Conservation (phyloP, 2,113 vertebrate genomes). For the Lepus europaeus region DNA sequence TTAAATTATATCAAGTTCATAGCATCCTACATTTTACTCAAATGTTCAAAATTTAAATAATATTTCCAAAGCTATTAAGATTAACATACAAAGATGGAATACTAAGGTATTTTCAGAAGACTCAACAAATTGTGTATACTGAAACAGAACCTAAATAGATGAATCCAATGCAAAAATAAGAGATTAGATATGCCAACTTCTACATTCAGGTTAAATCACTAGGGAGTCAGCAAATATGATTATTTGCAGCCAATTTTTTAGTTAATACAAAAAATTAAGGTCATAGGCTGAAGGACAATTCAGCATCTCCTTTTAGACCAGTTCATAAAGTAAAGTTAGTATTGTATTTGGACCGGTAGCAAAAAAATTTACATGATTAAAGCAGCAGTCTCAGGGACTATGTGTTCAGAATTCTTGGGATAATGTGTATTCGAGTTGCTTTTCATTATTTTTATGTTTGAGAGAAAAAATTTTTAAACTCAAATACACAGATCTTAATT, state of each 20-base stretch:
- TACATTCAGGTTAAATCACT: not conserved
- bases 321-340: not conserved
- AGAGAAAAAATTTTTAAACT: not conserved
- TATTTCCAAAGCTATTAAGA: not conserved
- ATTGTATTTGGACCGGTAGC: not conserved
- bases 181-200: not conserved
- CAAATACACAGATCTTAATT: not conserved
- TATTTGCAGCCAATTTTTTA: not conserved
- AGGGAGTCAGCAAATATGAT: not conserved
- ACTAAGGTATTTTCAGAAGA: not conserved
- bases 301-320: not conserved
- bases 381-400: not conserved
- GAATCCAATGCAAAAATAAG: not conserved
- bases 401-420: not conserved
- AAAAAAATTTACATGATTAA: not conserved
- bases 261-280: not conserved
- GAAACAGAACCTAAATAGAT: not conserved
- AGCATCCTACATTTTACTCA: conserved; percentile 16
- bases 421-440: not conserved
- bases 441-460: not conserved
- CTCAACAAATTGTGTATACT: not conserved
- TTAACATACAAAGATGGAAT: conserved; percentile 30
- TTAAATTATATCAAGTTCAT: conserved; percentile 16
- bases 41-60: conserved; percentile 45
- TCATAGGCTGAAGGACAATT: not conserved